phyloP scores from a whole-genome alignment of 1,140 invertebrate genomes.

The Calosoma granatense region DNA sequence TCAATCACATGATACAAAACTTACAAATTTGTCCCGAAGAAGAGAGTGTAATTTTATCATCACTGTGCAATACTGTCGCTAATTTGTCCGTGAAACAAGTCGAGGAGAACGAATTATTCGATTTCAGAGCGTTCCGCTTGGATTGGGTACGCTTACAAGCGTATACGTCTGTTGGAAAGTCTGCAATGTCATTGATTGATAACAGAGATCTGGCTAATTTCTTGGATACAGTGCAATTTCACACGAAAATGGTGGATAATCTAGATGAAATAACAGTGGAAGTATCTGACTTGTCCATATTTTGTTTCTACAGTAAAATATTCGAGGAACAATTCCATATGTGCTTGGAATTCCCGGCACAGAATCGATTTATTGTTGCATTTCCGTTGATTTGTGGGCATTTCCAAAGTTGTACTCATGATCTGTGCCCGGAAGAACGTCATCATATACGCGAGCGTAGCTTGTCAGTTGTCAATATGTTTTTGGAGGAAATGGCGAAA shows the following conservation, averaged over 20 bases:
- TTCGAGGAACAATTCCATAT: conserved; percentile 98
- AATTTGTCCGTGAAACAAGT: conserved; percentile 88
- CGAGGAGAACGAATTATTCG: conserved; percentile 93
- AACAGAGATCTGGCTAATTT: conserved; percentile 80
- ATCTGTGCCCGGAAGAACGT: conserved; percentile 96
- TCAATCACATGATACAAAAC: conserved; percentile 87
- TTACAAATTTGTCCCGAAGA: conserved; percentile 82
- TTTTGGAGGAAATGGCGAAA: conserved; percentile 97
- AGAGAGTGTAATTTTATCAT: conserved; percentile 88
- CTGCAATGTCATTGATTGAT: conserved; percentile 72
- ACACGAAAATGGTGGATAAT: conserved; percentile 97
- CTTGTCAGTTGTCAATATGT: conserved; percentile 94
- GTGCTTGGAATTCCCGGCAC: conserved; percentile 96
- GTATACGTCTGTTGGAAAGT: conserved; percentile 80
- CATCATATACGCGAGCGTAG: conserved; percentile 93
- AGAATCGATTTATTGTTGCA: conserved; percentile 94
- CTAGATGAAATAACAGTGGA: conserved; percentile 95
- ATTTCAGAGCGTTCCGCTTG: conserved; percentile 86
- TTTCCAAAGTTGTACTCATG: conserved; percentile 96
- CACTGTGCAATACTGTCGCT: conserved; percentile 83
- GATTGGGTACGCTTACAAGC: conserved; percentile 98
- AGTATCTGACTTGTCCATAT: conserved; percentile 93
- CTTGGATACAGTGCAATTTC: conserved; percentile 93
- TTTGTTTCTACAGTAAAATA: conserved; percentile 94
- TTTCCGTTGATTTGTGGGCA: conserved; percentile 97